phyloP scores from a whole-genome alignment of 2,797 vertebrate genomes.

The Centroberyx gerrardi region DNA sequence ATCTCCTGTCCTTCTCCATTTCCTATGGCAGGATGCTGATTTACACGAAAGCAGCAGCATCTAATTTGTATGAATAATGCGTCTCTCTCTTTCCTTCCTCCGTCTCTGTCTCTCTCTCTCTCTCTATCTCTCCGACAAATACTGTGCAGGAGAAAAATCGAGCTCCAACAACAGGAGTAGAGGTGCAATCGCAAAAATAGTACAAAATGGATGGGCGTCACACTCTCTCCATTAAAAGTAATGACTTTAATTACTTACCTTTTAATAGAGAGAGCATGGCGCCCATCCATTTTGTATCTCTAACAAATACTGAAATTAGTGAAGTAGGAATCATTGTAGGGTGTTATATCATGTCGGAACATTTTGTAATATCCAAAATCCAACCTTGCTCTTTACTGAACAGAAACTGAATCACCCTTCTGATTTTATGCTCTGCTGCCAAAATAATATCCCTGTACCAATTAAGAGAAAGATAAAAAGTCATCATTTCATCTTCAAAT shows the following conservation, averaged over 20 bases:
- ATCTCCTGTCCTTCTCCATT: constrained; percentile 66
- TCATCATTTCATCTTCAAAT: constrained; percentile 39
- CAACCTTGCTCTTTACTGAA: constrained; percentile 29
- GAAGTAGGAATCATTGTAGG: background rate
- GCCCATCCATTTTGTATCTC: constrained; percentile 28
- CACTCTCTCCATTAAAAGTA: constrained; percentile 34
- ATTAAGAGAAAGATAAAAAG: constrained; percentile 41
- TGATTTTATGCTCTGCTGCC: constrained; percentile 25
- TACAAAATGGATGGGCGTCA: constrained; percentile 44
- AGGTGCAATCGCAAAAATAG: constrained; percentile 40
- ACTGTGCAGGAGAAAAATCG: constrained; percentile 35
- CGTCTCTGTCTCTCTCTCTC: background rate
- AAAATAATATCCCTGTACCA: constrained; percentile 30
- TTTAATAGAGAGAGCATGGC: constrained; percentile 26
- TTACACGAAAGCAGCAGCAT: constrained; percentile 63
- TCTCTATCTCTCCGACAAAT: constrained; percentile 31
- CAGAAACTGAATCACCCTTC: constrained; percentile 9
- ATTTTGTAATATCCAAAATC: constrained; percentile 18
- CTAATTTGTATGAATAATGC: constrained; percentile 76
- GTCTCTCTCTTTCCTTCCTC: constrained; percentile 35
- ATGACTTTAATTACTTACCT: constrained; percentile 61
- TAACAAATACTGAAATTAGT: constrained; percentile 28
- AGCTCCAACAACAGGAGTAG: constrained; percentile 29
- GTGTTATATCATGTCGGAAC: background rate
- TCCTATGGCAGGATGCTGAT: constrained; percentile 64